These are phyloP conservation scores for Spisula solida DNA, from an alignment of 2,888 invertebrate species.

Conservation along the genomic window DNA sequence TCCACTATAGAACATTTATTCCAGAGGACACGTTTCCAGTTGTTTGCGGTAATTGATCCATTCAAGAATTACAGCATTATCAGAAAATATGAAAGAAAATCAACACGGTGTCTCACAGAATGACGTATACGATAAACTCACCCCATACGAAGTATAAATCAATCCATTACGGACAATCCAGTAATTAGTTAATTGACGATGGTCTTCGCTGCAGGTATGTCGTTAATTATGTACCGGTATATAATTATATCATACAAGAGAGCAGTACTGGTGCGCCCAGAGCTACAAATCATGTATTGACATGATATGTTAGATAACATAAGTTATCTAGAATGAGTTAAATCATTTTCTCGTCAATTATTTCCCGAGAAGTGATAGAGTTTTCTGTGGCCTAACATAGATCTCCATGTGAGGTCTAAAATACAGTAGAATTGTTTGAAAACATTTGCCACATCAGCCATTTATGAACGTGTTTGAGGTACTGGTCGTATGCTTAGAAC, in stretches of 20 bases:
- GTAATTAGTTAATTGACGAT: not conserved
- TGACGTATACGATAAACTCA: not conserved
- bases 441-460: too few relatives aligned
- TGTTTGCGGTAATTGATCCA: too few relatives aligned
- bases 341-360: not conserved
- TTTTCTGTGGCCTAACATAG: too few relatives aligned
- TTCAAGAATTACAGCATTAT: too few relatives aligned
- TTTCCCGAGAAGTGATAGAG: not conserved
- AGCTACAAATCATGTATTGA: not conserved
- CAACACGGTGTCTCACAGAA: not conserved
- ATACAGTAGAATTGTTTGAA: too few relatives aligned
- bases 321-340: not conserved
- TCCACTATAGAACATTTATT: not conserved
- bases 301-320: not conserved
- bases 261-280: not conserved
- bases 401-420: too few relatives aligned
- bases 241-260: not conserved
- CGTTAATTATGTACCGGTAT: not conserved
- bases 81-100: too few relatives aligned
- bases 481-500: too few relatives aligned
- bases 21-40: not conserved
- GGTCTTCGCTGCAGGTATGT: not conserved
- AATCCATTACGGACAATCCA: not conserved
- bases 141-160: not conserved
- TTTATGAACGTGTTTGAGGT: too few relatives aligned